Base-by-base conservation (phyloP, 2,797 vertebrate genomes). In the Sarcophilus harrisii region DNA sequence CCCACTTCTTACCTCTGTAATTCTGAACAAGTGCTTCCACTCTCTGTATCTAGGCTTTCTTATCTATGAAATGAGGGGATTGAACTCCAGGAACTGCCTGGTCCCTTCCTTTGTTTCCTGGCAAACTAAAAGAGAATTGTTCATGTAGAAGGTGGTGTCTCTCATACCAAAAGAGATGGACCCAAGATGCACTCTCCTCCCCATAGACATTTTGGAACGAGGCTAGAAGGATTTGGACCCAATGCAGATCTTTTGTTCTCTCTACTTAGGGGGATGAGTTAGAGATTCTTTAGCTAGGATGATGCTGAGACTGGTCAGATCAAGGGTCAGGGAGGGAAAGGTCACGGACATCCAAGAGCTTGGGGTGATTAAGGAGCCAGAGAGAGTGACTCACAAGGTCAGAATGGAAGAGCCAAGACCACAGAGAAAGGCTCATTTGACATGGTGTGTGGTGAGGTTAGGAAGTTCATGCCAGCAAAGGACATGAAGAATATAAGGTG, bases 371-470 rank as follows among this genome's bases (percentile, higher is more conserved):
- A 97, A 93, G 62, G 18, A 94, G 90, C 58, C 54, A 54, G 90
- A 55, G 57, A 81, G 58, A 91, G 73, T 97, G 98, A 98, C 96
- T 97, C 95, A 93, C 55, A 8, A 73, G 91, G 94, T 59, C 91
- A 96, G 60, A 91, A 54, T 12, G 91, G 29, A 93, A 62, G 93
- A 58, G 29, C 90, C 59, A 52, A 90, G 52, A 92, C 32, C 94
- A 93, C 91, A 57, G 95, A 59, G 81, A 57, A 28, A 16, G 57
- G 93, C 89, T 94, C 89, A 5, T 57, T 10, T 54, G 90, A 45
- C 28, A 16, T 90, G 90, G 49, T 54, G 29, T 57, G 0, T 0
- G 9, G 5, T 92, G 94, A 94, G 81, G 66, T 4, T 5, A 91
- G 57, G 92, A 95, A 30, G 62, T 94, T 90, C 87, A 91, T 54